Evolutionary conservation across 2,888 invertebrate species (phyloP).

Genomic region (Margaritifera margaritifera): DNA sequence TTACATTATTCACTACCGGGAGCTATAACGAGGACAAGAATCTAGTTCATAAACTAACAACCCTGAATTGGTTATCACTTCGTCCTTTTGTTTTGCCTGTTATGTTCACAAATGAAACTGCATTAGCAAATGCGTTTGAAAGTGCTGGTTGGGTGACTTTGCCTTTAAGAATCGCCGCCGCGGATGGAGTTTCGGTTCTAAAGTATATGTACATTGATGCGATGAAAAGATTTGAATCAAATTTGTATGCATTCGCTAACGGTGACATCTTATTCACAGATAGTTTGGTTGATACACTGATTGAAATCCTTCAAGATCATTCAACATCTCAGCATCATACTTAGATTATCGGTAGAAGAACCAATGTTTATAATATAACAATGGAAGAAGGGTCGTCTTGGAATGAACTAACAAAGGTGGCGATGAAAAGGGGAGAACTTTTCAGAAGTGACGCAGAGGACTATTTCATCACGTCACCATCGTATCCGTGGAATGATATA

Average conservation of each 20-base stretch:
- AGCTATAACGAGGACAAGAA: slow-evolving; percentile 41
- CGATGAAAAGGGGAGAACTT: slow-evolving; percentile 43
- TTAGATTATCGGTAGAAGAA: slow-evolving; percentile 46
- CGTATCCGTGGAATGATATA: slow-evolving; percentile 57
- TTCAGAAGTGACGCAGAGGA: slow-evolving; percentile 59
- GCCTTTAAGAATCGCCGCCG: slow-evolving; percentile 39
- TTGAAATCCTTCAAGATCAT: slow-evolving; percentile 21
- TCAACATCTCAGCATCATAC: slow-evolving; percentile 25
- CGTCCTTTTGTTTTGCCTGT: slow-evolving; percentile 47
- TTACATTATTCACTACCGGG: slow-evolving; percentile 60
- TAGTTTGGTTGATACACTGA: slow-evolving; percentile 40
- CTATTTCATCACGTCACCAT: slow-evolving; percentile 55
- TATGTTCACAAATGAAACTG: slow-evolving; percentile 47
- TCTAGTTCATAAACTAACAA: slow-evolving; percentile 49
- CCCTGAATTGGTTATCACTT: slow-evolving; percentile 50
- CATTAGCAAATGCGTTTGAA: slow-evolving; percentile 28
- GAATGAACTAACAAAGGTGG: slow-evolving; percentile 30
- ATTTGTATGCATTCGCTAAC: slow-evolving; percentile 59
- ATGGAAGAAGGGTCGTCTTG: slow-evolving; percentile 37
- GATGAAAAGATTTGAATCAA: slow-evolving; percentile 42
- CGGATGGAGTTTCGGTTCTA: slow-evolving; percentile 54
- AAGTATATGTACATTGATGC: slow-evolving; percentile 60
- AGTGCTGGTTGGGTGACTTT: slow-evolving; percentile 45
- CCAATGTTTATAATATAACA: slow-evolving; percentile 53
- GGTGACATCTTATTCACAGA: slow-evolving; percentile 61